Evolutionary conservation across 2,113 vertebrate genomes (phyloP).

Genomic region (Chloropsis cyanopogon): DNA sequence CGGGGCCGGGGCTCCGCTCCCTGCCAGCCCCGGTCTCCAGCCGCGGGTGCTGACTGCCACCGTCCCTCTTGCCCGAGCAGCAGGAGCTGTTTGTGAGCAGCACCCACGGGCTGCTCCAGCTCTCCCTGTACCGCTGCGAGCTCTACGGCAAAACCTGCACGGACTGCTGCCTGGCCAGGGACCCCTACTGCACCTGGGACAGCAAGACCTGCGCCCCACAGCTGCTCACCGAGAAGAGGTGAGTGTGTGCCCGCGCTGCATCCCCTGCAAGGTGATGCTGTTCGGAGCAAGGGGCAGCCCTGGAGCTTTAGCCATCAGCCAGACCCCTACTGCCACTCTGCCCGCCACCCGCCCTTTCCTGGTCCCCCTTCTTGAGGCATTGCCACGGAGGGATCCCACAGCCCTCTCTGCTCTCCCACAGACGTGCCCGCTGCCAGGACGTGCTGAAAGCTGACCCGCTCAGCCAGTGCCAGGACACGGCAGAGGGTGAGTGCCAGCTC

Average conservation of each 20-base stretch:
- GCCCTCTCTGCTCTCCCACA: not conserved
- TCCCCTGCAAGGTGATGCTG: not conserved
- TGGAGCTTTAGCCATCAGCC: not conserved
- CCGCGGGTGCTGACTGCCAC: not conserved
- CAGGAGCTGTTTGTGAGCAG: conserved; percentile 82
- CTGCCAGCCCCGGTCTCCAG: not conserved
- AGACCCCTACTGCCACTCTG: not conserved
- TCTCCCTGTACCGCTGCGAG: conserved; percentile 81
- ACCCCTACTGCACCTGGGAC: conserved; percentile 89
- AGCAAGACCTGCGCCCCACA: conserved; percentile 73
- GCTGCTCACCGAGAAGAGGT: conserved; percentile 80
- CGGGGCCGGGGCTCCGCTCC: not conserved
- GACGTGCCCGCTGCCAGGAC: conserved; percentile 80
- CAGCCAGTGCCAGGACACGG: conserved; percentile 78
- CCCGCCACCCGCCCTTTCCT: not conserved
- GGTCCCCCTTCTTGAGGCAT: not conserved
- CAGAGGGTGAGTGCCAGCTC: conserved; percentile 68
- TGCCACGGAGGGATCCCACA: not conserved
- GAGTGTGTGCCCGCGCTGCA: fast-evolving
- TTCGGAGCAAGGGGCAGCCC: fast-evolving
- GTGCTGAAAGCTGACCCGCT: conserved; percentile 74
- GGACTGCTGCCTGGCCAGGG: conserved; percentile 82
- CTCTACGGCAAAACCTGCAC: conserved; percentile 79
- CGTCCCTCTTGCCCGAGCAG: conserved; percentile 36
- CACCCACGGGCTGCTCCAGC: conserved; percentile 71